Evolutionary conservation across 2,797 vertebrate species (phyloP).

Genomic region (Chaetodon trifasciatus): DNA sequence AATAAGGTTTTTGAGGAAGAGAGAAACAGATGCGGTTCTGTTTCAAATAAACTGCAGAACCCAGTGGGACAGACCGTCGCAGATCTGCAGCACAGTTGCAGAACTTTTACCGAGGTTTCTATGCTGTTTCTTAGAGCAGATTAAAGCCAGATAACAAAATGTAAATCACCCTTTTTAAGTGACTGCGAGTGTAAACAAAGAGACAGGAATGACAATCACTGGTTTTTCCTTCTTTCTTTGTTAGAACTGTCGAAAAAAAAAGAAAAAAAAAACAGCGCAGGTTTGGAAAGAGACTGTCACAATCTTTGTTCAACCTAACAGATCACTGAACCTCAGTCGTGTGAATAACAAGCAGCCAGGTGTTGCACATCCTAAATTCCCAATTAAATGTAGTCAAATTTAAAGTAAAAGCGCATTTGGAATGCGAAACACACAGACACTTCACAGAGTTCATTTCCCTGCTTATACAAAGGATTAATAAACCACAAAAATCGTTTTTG

Average conservation of each 20-base stretch:
- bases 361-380: constrained; percentile 64
- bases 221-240: constrained; percentile 10
- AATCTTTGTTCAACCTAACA: constrained; percentile 40
- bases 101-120: constrained; percentile 37
- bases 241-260: constrained; percentile 23
- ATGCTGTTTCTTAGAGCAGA: constrained; percentile 40
- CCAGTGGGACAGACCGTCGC: constrained; percentile 44
- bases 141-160: constrained; percentile 57
- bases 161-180: constrained; percentile 54
- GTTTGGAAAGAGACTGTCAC: constrained; percentile 35
- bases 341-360: constrained; percentile 57
- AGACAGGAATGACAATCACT: constrained; percentile 40
- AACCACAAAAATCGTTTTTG: constrained; percentile 46
- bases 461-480: constrained; percentile 57
- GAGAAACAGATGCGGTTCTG: constrained; percentile 48
- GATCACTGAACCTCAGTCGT: constrained; percentile 51
- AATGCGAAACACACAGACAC: constrained; percentile 40
- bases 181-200: constrained; percentile 50
- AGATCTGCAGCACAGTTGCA: constrained; percentile 54
- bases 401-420: constrained; percentile 26
- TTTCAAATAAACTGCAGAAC: constrained; percentile 48
- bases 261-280: constrained; percentile 43
- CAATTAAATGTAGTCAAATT: constrained; percentile 60
- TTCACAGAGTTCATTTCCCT: constrained; percentile 51
- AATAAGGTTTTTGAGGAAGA: constrained; percentile 43